Conservation (phyloP, 2,797 vertebrate species). For the Dendrocincla tyrannina region DNA sequence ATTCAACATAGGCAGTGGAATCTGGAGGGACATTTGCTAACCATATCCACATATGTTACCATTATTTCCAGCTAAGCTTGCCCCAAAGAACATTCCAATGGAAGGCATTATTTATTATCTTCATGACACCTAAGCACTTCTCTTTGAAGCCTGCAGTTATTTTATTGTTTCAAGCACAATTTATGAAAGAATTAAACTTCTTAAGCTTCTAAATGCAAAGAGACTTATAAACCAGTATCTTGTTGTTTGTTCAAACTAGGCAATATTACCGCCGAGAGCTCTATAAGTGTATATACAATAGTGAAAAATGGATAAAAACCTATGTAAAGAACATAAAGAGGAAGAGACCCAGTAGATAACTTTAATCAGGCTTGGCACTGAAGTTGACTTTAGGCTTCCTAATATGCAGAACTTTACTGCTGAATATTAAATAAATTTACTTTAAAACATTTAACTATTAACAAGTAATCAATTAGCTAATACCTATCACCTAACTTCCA, state of each 20-base stretch:
- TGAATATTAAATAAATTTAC: neutral
- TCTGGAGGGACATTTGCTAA: neutral
- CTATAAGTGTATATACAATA: neutral
- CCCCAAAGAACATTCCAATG: neutral
- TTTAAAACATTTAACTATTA: neutral
- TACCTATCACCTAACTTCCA: neutral
- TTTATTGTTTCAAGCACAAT: neutral
- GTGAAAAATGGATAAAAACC: neutral
- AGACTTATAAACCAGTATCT: neutral
- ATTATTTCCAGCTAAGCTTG: neutral
- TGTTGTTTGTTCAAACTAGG: neutral
- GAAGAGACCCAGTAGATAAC: neutral
- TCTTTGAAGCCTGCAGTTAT: neutral
- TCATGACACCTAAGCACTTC: neutral
- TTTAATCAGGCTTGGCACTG: neutral
- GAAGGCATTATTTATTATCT: neutral
- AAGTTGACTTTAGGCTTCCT: neutral
- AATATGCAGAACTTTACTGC: neutral
- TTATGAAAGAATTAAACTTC: neutral
- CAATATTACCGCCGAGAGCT: neutral
- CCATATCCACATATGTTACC: accelerated
- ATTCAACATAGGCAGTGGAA: no score
- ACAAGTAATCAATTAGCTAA: neutral
- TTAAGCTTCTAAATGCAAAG: neutral
- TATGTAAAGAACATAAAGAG: neutral